phyloP scores from a whole-genome alignment of 2,888 invertebrate species.

The Cyaniris semiargus region DNA sequence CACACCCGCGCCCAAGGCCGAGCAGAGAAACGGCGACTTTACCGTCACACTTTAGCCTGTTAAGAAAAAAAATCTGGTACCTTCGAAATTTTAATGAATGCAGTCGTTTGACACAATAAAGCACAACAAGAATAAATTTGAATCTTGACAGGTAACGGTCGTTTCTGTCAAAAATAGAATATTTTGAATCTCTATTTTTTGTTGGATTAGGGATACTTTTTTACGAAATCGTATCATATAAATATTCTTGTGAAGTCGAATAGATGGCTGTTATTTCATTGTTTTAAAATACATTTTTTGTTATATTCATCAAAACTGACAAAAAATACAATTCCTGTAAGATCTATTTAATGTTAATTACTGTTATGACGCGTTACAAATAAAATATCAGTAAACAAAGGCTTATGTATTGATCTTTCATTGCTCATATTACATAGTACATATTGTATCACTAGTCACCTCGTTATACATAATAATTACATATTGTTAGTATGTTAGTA shows the following conservation, averaged over 20 bases:
- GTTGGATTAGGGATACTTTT: not conserved
- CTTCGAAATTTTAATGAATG: not conserved
- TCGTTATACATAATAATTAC: constrained; percentile 26
- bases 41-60: constrained; percentile 66
- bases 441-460: constrained; percentile 31
- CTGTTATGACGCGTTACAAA: not conserved
- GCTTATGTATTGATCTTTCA: constrained; percentile 15
- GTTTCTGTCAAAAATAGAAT: not conserved
- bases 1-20: constrained; percentile 59
- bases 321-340: not conserved
- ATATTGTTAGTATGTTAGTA: constrained; percentile 29
- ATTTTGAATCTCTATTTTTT: not conserved
- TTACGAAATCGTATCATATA: no score
- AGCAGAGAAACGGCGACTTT: constrained; percentile 69
- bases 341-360: not conserved
- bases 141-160: not conserved
- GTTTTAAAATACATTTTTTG: no score
- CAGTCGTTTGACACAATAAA: not conserved
- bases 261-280: not conserved
- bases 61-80: not conserved
- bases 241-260: not conserved
- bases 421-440: constrained; percentile 26
- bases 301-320: not conserved
- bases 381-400: not conserved
- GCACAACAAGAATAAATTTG: not conserved